Evolutionary conservation across 2,888 invertebrate genomes (phyloP).

Genomic region (Lingula anatina): DNA sequence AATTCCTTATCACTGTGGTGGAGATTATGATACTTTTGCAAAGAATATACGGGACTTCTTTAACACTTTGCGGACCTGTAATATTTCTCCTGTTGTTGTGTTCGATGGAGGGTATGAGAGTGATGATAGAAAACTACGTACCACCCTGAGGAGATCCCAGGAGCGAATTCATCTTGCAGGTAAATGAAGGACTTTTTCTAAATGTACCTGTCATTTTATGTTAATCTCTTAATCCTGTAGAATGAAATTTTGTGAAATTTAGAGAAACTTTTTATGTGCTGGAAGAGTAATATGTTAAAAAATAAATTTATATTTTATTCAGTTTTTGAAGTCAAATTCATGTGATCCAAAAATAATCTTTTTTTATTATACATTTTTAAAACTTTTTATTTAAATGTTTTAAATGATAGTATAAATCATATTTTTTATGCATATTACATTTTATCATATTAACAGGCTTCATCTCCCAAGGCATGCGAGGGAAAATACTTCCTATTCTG

Average conservation of each 20-base stretch:
- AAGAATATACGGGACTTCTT: constrained; percentile 28
- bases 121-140: constrained; percentile 40
- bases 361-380: too few relatives aligned
- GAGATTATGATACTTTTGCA: constrained; percentile 44
- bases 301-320: too few relatives aligned
- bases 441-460: too few relatives aligned
- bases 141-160: constrained; percentile 28
- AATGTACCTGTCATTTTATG: too few relatives aligned
- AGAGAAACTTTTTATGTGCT: too few relatives aligned
- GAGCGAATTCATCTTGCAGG: constrained; percentile 30
- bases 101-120: constrained; percentile 49
- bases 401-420: too few relatives aligned
- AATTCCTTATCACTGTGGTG: constrained; percentile 38
- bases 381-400: too few relatives aligned
- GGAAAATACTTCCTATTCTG: constrained; percentile 70
- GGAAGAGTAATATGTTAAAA: too few relatives aligned
- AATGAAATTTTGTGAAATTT: too few relatives aligned
- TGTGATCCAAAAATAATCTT: background rate
- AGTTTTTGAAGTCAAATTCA: constrained; percentile 5
- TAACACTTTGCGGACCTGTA: constrained; percentile 24
- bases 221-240: too few relatives aligned
- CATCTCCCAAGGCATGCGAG: constrained; percentile 18
- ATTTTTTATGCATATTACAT: too few relatives aligned
- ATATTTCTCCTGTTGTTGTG: constrained; percentile 39
- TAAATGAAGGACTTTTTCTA: too few relatives aligned